These are phyloP conservation scores for Oophaga pumilio DNA, from an alignment of 2,113 vertebrate species.

Conservation along the genomic window DNA sequence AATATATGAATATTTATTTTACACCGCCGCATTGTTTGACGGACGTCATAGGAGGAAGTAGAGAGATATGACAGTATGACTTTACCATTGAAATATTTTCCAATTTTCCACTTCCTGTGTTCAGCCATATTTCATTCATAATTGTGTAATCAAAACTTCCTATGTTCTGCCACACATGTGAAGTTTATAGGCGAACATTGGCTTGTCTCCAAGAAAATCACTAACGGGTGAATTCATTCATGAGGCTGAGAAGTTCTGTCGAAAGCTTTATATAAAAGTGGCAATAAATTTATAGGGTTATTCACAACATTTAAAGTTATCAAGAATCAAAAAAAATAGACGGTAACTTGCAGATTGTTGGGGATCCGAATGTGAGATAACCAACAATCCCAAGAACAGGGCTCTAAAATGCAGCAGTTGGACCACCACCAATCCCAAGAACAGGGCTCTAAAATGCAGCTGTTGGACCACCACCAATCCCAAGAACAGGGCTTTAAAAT, in stretches of 20 bases:
- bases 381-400: no score
- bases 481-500: no score
- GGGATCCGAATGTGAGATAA: no score
- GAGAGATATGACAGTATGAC: not conserved
- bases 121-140: not conserved
- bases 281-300: not conserved
- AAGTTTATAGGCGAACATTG: not conserved
- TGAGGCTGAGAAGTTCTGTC: not conserved
- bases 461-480: no score
- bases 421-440: no score
- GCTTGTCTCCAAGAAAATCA: not conserved
- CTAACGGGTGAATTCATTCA: not conserved
- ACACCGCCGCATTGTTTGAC: not conserved
- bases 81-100: not conserved
- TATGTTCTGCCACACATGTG: not conserved
- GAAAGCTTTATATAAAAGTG: not conserved
- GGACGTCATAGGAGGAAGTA: not conserved
- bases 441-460: no score
- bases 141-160: not conserved
- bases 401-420: no score
- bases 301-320: no score
- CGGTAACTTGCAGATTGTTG: no score
- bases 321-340: no score
- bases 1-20: not conserved
- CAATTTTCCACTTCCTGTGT: constrained; percentile 16